Evolutionary conservation across 2,888 invertebrate species (phyloP).

Genomic region (Synanthedon tipuliformis): DNA sequence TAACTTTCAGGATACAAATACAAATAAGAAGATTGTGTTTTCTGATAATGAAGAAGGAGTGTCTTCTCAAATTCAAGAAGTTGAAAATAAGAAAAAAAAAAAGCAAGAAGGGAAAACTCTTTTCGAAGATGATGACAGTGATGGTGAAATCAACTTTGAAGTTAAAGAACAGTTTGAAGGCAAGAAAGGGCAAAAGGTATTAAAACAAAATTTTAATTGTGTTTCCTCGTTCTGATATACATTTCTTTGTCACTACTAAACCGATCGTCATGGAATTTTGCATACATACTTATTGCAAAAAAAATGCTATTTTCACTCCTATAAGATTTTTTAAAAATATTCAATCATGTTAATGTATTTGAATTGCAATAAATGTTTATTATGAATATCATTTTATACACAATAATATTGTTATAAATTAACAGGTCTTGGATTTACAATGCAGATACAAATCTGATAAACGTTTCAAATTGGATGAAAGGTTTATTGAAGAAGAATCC

Average conservation of each 20-base stretch:
- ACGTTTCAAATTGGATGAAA: slow-evolving; percentile 79
- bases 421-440: slow-evolving; percentile 77
- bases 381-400: too few species aligned
- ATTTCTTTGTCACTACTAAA: too few species aligned
- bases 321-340: too few species aligned
- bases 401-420: too few species aligned
- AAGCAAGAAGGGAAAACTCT: slow-evolving; percentile 9
- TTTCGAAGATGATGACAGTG: slow-evolving; percentile 56
- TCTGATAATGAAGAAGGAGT: slow-evolving; percentile 53
- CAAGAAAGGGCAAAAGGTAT: slow-evolving; percentile 72
- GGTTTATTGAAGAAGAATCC: slow-evolving; percentile 75
- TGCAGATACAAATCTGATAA: slow-evolving; percentile 79
- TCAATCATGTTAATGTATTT: too few species aligned
- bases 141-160: slow-evolving; percentile 68
- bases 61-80: not conserved
- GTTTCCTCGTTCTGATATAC: too few species aligned
- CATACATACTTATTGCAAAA: too few species aligned
- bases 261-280: too few species aligned
- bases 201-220: too few species aligned
- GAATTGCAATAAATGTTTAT: too few species aligned
- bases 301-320: too few species aligned
- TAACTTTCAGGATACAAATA: slow-evolving; percentile 54
- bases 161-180: slow-evolving; percentile 77
- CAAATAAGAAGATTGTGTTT: slow-evolving; percentile 75
- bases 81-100: slow-evolving; percentile 1